These are phyloP conservation scores for Lasioglossum marginatum DNA, from an alignment of 2,888 invertebrate genomes.

Conservation along the genomic window DNA sequence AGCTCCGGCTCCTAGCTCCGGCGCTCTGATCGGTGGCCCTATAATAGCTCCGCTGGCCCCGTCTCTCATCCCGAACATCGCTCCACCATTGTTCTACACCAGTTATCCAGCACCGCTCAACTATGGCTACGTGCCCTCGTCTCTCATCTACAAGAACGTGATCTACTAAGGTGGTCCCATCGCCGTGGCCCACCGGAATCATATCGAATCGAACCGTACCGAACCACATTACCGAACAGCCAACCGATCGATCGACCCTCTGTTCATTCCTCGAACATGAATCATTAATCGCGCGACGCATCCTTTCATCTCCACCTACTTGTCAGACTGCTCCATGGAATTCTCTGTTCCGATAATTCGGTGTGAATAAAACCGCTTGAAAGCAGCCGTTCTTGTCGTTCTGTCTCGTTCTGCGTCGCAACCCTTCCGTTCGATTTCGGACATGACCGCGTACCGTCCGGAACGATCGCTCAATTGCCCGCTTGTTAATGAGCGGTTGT, in stretches of 20 bases:
- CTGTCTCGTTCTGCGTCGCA: neutral
- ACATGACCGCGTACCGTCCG: neutral
- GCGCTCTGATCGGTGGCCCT: slow-evolving; percentile 77
- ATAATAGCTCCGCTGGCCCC: slow-evolving; percentile 78
- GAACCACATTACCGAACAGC: neutral
- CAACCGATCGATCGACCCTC: slow-evolving; percentile 23
- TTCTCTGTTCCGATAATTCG: slow-evolving; percentile 42
- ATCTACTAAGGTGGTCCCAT: slow-evolving; percentile 9
- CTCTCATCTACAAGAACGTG: slow-evolving; percentile 59
- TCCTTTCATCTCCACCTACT: slow-evolving; percentile 18
- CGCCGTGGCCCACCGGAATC: neutral
- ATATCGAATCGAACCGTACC: neutral
- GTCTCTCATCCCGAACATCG: slow-evolving; percentile 80
- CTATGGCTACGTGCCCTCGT: slow-evolving; percentile 58
- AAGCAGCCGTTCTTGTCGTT: slow-evolving; percentile 27
- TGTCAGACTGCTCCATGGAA: slow-evolving; percentile 22
- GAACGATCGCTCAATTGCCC: slow-evolving; percentile 1
- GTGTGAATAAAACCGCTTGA: slow-evolving; percentile 62
- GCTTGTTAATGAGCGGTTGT: slow-evolving; percentile 36
- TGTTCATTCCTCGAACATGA: slow-evolving; percentile 9
- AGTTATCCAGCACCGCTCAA: slow-evolving; percentile 73
- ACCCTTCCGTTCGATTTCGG: neutral
- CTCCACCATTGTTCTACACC: slow-evolving; percentile 78
- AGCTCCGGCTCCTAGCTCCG: slow-evolving; percentile 77
- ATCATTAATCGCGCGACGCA: slow-evolving; percentile 28